Evolutionary conservation across 2,888 invertebrate species (phyloP), one percentile per base, ranked within the genome.

Genomic region (Sympetrum striolatum): DNA sequence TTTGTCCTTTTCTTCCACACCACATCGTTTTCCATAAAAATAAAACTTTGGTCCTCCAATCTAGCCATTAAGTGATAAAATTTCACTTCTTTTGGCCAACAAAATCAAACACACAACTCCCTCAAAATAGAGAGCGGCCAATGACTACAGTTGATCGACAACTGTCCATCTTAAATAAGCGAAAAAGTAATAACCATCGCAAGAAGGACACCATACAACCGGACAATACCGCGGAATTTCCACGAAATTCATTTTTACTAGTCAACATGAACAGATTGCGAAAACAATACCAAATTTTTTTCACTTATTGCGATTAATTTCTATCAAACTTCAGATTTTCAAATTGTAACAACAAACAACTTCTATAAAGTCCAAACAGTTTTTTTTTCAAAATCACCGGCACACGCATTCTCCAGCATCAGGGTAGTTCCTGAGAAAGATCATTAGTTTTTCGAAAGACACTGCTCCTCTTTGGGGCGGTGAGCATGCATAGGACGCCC

Each of bases 361-460:
- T 73, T 8, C 31, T 73, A 31, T 18, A 25, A 22, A 31, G 25
- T 73, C 31, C 73, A 73, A 73, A 31, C 14, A 31, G 8, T 25
- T 31, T 31, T 25, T 31, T 31, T 73, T 73, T 25, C 64, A 2
- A 73, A 5, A 31, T 25, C 73, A 25, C 14, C 31, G 14, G 25
- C 22, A 10, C 73, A 73, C 12, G 73, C 31, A 73, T 73, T 31
- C 73, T 86, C 60, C 86, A 64, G 60, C 86, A 37, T 86, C 86
- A 86, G 86, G 60, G 37, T 53, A 18, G 37, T 86, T 60, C 86
- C 86, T 86, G 86, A 86, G 60, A 86, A 86, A 86, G 86, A 86
- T 60, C 64, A 60, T 86, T n/a, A 53, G 31, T 58, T 64, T 60
- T 64, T 60, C 58, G 86, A 86, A 86, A 86, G 86, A 86, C 86